phyloP scores from a whole-genome alignment of 2,888 invertebrate genomes.

The Parnassius glacialis region DNA sequence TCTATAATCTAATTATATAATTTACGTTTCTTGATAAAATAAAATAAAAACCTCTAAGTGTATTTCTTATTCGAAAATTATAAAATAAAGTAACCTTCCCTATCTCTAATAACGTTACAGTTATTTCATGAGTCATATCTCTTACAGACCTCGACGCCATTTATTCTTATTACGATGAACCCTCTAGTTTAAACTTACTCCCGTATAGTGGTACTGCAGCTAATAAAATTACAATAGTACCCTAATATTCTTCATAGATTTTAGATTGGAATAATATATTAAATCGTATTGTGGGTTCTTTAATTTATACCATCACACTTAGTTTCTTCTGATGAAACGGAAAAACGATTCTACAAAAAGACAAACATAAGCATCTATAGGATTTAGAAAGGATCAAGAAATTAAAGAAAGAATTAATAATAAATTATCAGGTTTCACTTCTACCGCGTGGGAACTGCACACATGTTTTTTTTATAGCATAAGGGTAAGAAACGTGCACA shows the following conservation, averaged over 20 bases:
- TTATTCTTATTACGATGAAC: conserved; percentile 23
- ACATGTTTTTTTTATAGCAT: too few relatives aligned
- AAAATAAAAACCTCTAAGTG: neutral
- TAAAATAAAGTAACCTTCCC: conserved; percentile 18
- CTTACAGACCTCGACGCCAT: conserved; percentile 15
- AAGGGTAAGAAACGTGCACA: too few relatives aligned
- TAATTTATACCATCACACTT: neutral
- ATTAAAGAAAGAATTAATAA: too few relatives aligned
- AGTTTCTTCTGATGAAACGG: too few relatives aligned
- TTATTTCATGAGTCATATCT: conserved; percentile 22
- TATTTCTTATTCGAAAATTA: neutral
- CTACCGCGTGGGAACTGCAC: too few relatives aligned
- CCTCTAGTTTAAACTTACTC: conserved; percentile 23
- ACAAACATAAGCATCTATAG: too few relatives aligned
- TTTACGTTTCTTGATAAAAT: neutral
- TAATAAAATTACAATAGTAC: conserved; percentile 23
- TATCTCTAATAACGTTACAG: conserved; percentile 12
- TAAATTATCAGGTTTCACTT: too few relatives aligned
- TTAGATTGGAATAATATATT: conserved; percentile 6
- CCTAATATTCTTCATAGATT: conserved; percentile 13
- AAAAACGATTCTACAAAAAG: too few relatives aligned
- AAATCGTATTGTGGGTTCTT: neutral
- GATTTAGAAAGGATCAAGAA: too few relatives aligned
- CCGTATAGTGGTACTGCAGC: conserved; percentile 4
- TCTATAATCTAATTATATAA: too few relatives aligned